A percentile compares a stretch with the other conserved stretches of the same genome.
Conservation (phyloP, 2,113 vertebrate genomes). For the Cephalopterus ornatus region DNA sequence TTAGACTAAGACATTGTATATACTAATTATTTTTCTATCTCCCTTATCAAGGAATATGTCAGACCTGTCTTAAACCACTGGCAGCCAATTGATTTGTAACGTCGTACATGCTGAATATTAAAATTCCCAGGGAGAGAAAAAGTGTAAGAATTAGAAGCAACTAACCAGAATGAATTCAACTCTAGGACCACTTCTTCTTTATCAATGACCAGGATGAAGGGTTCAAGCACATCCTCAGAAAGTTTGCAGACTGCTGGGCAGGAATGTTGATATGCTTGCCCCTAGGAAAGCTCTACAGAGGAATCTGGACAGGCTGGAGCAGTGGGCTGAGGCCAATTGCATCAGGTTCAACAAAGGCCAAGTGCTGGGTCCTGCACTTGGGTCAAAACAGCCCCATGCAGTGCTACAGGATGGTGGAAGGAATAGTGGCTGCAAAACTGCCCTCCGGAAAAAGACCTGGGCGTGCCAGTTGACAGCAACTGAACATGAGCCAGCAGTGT, state of each 20-base stretch:
- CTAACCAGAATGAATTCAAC: not conserved
- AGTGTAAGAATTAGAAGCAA: not conserved
- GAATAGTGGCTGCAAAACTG: not conserved
- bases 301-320: not conserved
- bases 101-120: not conserved
- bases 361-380: not conserved
- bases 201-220: rapidly evolving
- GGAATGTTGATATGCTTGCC: not conserved
- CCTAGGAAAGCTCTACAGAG: not conserved
- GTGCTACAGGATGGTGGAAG: not conserved
- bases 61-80: not conserved
- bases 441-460: not conserved
- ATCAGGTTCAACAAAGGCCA: not conserved
- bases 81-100: not conserved
- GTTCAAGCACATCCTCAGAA: not conserved
- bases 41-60: not conserved
- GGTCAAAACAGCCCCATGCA: too few relatives aligned
- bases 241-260: not conserved
- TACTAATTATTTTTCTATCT: not conserved
- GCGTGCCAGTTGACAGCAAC: not conserved
- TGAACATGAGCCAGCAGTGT: not conserved
- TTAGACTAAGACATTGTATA: not conserved
- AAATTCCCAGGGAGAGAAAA: not conserved
- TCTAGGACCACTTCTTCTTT: not conserved
- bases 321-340: not conserved